Evolutionary conservation across 2,113 vertebrate species (phyloP).

Genomic region (Zapornia atra): DNA sequence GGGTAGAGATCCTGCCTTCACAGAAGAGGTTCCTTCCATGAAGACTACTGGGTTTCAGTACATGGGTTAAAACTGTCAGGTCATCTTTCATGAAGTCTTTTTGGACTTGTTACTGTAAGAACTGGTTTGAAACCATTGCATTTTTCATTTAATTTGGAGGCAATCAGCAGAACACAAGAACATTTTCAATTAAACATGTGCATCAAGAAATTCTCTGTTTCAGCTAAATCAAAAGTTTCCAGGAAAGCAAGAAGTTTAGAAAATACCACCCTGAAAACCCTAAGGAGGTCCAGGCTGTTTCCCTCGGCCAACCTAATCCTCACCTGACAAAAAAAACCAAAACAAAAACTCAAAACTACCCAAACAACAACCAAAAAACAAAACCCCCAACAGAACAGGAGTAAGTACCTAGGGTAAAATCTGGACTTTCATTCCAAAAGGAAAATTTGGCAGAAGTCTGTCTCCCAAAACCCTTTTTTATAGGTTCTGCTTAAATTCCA

Average conservation of each 20-base stretch:
- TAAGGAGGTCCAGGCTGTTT: neutral
- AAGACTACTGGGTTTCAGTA: neutral
- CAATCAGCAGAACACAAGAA: neutral
- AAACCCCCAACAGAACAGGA: neutral
- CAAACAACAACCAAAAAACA: too few relatives aligned
- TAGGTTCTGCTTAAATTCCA: neutral
- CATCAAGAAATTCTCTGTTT: neutral
- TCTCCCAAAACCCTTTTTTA: neutral
- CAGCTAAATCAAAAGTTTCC: neutral
- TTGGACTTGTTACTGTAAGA: neutral
- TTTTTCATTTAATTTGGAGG: neutral
- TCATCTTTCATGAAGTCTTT: neutral
- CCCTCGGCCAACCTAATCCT: neutral
- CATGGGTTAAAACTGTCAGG: accelerated
- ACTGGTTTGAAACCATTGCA: neutral
- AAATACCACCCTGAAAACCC: neutral
- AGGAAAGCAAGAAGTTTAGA: neutral
- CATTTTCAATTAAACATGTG: neutral
- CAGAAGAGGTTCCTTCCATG: neutral
- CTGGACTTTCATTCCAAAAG: neutral
- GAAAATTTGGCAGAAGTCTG: neutral
- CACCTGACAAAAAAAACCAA: too few relatives aligned
- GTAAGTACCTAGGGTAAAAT: neutral
- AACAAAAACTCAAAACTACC: too few relatives aligned
- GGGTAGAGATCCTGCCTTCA: neutral